These are phyloP conservation scores for Ophiothrix spiculata DNA, from an alignment of 35 echinoderm and acorn worm genomes.

Conservation along the genomic window DNA sequence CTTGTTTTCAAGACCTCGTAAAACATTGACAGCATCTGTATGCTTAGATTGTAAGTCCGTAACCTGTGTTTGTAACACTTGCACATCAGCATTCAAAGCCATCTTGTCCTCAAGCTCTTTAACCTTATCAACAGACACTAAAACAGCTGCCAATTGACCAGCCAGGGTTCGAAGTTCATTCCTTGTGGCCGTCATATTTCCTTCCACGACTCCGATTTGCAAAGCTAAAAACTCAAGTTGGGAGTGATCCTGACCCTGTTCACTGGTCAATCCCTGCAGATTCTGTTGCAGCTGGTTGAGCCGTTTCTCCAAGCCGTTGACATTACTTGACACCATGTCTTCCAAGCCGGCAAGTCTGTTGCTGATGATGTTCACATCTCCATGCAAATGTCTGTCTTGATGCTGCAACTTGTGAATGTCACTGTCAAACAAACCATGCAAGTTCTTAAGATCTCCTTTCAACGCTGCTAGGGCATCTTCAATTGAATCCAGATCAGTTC, in stretches of 20 bases:
- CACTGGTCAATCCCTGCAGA: not conserved
- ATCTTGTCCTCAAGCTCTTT: not conserved
- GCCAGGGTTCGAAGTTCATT: not conserved
- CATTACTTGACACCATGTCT: constrained; percentile 9
- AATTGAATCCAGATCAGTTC: constrained; percentile 7
- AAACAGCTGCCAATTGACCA: not conserved
- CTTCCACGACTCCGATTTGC: not conserved
- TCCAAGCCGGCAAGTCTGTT: constrained; percentile 23
- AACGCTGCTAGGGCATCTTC: constrained; percentile 41
- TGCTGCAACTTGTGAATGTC: not conserved
- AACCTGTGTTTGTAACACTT: not conserved
- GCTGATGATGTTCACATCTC: constrained; percentile 20
- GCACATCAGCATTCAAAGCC: not conserved
- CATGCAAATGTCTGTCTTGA: not conserved
- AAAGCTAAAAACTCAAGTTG: not conserved
- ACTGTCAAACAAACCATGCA: not conserved
- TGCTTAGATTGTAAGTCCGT: not conserved
- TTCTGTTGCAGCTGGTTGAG: constrained; percentile 2
- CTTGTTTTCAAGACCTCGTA: not conserved
- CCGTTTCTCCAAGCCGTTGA: constrained; percentile 19
- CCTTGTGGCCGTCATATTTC: not conserved
- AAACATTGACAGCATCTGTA: not conserved
- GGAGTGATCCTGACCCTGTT: not conserved
- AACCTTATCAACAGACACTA: not conserved
- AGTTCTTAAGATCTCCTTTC: constrained; percentile 22